Conservation (phyloP, 1,140 invertebrate species). For the Physella acuta region DNA sequence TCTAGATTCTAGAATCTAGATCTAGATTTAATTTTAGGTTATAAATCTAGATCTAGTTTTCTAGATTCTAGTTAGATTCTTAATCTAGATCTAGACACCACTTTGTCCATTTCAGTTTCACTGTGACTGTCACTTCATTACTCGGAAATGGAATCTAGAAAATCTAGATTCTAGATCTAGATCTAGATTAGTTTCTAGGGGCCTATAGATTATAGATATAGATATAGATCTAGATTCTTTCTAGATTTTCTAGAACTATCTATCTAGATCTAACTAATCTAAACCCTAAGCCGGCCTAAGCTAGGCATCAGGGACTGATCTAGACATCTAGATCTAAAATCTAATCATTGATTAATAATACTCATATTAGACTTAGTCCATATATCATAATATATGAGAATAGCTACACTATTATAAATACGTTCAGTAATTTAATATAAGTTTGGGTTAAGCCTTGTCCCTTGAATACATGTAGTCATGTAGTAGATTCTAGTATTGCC, state of each 20-base stretch:
- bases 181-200: neutral
- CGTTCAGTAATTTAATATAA: too few relatives aligned
- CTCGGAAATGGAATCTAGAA: neutral
- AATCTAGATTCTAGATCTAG: neutral
- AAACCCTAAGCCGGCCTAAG: too few relatives aligned
- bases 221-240: slow-evolving; percentile 7
- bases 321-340: slow-evolving; percentile 10
- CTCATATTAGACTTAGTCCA: neutral
- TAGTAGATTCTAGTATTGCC: too few relatives aligned
- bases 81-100: too few relatives aligned
- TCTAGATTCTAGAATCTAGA: neutral
- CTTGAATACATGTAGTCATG: too few relatives aligned
- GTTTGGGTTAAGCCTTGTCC: too few relatives aligned
- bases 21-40: neutral
- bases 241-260: neutral
- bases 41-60: slow-evolving; percentile 8
- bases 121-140: too few relatives aligned
- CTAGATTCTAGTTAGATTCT: neutral
- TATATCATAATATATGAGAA: too few relatives aligned
- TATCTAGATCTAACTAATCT: neutral
- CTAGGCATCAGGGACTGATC: neutral
- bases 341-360: neutral
- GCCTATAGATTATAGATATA: too few relatives aligned
- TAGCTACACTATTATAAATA: too few relatives aligned
- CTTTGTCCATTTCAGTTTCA: too few relatives aligned